These are phyloP conservation scores for Atopsyche davidsoni DNA, from an alignment of 1,140 invertebrate genomes.

Conservation along the genomic window DNA sequence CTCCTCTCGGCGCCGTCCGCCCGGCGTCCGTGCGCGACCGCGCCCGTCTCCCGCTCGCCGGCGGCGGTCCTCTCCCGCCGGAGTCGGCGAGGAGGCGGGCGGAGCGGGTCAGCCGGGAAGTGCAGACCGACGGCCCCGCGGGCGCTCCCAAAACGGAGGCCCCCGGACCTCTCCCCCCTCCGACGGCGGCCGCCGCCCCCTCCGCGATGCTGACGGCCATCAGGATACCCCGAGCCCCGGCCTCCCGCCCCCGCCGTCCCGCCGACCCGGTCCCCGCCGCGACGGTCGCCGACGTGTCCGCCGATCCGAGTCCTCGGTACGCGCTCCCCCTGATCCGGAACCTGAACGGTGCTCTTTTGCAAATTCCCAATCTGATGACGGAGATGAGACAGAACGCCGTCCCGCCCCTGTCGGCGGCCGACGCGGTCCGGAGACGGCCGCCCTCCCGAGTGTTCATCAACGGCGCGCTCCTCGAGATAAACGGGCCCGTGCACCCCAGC, in stretches of 20 bases:
- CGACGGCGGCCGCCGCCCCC: no score
- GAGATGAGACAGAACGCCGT: constrained; percentile 44
- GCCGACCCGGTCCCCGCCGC: constrained; percentile 32
- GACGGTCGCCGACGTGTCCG: no score
- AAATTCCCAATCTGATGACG: constrained; percentile 47
- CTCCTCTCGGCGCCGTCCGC: neutral
- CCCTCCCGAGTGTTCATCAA: constrained; percentile 36
- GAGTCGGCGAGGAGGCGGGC: neutral
- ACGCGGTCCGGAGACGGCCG: constrained; percentile 9
- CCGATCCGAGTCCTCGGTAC: constrained; percentile 44
- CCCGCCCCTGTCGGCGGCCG: constrained; percentile 32
- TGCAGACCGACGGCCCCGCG: neutral
- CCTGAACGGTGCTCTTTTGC: constrained; percentile 45
- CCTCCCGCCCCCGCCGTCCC: constrained; percentile 13
- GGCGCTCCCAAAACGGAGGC: no score
- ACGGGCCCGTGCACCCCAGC: constrained; percentile 37
- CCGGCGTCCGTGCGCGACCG: neutral
- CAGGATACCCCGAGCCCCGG: constrained; percentile 46
- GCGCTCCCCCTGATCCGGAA: constrained; percentile 46
- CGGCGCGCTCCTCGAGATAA: constrained; percentile 45
- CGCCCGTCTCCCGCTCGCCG: neutral
- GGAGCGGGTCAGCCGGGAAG: neutral
- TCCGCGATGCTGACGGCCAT: constrained; percentile 45
- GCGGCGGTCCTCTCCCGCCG: no score
- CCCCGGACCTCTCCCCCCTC: no score